Evolutionary conservation across 2,888 invertebrate genomes (phyloP).

Genomic region (Caenorhabditis afra): DNA sequence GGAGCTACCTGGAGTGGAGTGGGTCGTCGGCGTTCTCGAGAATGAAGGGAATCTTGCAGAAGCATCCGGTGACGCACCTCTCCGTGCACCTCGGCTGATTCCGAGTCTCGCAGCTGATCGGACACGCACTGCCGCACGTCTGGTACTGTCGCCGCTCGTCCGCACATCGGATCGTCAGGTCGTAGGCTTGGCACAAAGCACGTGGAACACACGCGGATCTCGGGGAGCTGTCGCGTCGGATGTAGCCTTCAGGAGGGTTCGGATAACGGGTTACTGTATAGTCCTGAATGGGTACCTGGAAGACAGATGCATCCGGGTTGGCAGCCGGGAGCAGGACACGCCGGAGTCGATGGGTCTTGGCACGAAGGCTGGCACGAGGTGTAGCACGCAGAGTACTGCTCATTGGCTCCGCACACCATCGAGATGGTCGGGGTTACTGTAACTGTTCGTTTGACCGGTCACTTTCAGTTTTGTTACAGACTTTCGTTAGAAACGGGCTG

Average conservation of each 20-base stretch:
- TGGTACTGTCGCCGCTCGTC: slow-evolving; percentile 68
- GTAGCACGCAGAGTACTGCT: slow-evolving; percentile 66
- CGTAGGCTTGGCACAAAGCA: slow-evolving; percentile 64
- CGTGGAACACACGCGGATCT: slow-evolving; percentile 65
- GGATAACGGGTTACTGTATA: background rate
- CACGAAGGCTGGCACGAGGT: slow-evolving; percentile 70
- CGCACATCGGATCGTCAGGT: slow-evolving; percentile 67
- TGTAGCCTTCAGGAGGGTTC: slow-evolving; percentile 54
- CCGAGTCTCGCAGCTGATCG: slow-evolving; percentile 67
- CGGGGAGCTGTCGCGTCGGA: slow-evolving; percentile 66
- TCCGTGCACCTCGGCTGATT: slow-evolving; percentile 67
- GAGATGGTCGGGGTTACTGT: slow-evolving; percentile 61
- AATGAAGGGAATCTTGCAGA: slow-evolving; percentile 70
- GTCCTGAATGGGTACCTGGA: slow-evolving; percentile 68
- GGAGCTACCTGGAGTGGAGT: slow-evolving; percentile 65
- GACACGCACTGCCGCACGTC: slow-evolving; percentile 71
- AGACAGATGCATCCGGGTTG: slow-evolving; percentile 68
- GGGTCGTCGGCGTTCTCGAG: slow-evolving; percentile 69
- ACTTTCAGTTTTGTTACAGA: background rate
- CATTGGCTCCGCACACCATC: slow-evolving; percentile 62
- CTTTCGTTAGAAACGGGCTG: slow-evolving; percentile 44
- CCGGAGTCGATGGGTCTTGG: slow-evolving; percentile 64
- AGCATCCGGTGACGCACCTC: slow-evolving; percentile 70
- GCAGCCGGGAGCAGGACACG: slow-evolving; percentile 66
- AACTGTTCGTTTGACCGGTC: slow-evolving; percentile 10